Conservation (phyloP, 2,113 vertebrate species). For the Tragelaphus buxtoni region DNA sequence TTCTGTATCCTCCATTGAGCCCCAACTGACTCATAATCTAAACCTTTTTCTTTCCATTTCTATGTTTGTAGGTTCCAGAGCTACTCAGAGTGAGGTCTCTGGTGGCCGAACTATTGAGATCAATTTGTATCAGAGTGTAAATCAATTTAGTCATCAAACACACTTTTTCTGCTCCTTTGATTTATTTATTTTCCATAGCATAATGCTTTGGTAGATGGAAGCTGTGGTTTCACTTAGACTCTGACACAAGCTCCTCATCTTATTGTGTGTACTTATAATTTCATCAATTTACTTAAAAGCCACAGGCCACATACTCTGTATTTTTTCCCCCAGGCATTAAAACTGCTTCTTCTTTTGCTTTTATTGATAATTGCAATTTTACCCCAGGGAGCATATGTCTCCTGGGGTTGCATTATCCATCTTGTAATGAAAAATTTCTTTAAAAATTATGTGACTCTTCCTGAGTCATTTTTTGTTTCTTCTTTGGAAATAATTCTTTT, state of each 20-base stretch:
- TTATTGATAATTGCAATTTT: constrained; percentile 33
- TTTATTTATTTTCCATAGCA: background rate
- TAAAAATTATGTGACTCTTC: constrained; percentile 1
- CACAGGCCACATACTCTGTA: background rate
- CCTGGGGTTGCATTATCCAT: background rate
- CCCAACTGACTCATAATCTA: background rate
- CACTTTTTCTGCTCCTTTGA: background rate
- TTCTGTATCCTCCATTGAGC: background rate
- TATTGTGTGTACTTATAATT: background rate
- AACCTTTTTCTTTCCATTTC: background rate
- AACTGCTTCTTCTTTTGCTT: constrained; percentile 16
- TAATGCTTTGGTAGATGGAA: background rate
- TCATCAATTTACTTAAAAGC: background rate
- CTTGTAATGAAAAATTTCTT: constrained; percentile 23
- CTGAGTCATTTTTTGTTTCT: background rate
- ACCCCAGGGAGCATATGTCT: background rate
- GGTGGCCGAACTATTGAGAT: background rate
- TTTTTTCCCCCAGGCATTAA: background rate
- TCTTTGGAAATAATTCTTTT: constrained; percentile 14
- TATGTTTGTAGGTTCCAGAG: background rate
- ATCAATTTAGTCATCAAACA: background rate
- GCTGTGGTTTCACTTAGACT: background rate
- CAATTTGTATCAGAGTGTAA: background rate
- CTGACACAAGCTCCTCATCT: background rate
- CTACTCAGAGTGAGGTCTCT: background rate